Conservation (phyloP, 2,797 vertebrate genomes). For the Tenualosa thibaudeaui region DNA sequence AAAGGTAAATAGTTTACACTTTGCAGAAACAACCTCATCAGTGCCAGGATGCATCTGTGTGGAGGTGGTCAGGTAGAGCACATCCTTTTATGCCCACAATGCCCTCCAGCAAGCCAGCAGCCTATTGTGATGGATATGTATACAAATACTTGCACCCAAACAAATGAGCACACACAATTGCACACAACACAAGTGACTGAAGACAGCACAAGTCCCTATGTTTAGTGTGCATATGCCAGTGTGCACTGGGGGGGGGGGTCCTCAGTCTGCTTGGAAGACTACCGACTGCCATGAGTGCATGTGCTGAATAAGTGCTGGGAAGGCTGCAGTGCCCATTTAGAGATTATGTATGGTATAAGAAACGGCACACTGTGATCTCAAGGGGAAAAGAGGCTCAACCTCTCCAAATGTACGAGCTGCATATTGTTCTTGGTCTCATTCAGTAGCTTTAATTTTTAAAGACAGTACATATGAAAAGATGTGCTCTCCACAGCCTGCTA, state of each 20-base stretch:
- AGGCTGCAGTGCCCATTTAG: background rate
- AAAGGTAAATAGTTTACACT: too few relatives aligned
- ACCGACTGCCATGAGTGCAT: background rate
- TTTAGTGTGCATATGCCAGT: background rate
- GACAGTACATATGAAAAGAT: background rate
- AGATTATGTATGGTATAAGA: constrained; percentile 16
- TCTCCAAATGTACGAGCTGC: background rate
- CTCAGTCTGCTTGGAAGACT: background rate
- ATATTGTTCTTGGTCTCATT: background rate
- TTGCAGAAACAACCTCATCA: too few relatives aligned
- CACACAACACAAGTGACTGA: background rate
- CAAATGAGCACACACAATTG: background rate
- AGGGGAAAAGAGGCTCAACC: constrained; percentile 10
- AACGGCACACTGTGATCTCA: constrained; percentile 34
- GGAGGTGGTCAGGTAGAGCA: background rate
- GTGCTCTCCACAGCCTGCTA: background rate
- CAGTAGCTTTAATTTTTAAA: constrained; percentile 2
- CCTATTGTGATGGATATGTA: background rate
- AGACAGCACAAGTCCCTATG: background rate
- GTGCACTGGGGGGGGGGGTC: background rate
- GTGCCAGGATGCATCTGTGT: too few relatives aligned
- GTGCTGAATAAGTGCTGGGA: background rate
- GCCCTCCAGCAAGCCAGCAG: background rate
- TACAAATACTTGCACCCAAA: background rate
- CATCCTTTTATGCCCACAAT: background rate